Base-by-base conservation (phyloP, 2,113 vertebrate species). In the Chamaea fasciata region DNA sequence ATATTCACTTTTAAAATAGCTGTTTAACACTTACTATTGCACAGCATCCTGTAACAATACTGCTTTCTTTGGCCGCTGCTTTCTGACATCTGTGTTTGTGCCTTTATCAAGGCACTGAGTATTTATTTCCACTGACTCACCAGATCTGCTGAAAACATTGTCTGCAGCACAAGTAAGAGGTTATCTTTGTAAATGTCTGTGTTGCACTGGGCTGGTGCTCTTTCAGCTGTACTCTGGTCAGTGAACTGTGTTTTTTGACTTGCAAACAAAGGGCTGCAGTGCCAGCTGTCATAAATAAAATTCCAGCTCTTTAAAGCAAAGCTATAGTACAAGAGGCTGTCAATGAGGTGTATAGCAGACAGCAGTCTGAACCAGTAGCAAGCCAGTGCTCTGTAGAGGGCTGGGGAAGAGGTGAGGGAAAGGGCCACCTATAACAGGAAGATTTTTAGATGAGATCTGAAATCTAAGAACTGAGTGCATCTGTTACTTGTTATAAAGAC, bases 51-150 rank as follows among this genome's bases (percentile, higher is more conserved):
- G 0, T 69, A 86, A 62, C 30, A 88, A 23, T 75, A 74, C 22
- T 78, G 31, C 37, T 86, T 79, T 67, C 64, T 63, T 81, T 90
- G 89, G 64, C 90, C 62, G 76, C 59, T 89, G 55, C 83, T 86
- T 93, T 83, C 64, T 3, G 2, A 59, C 86, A 80, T 77, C 83
- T 93, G 67, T 82, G 77, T 93, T 91, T 91, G 57, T 80, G 60
- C 30, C 76, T 87, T 91, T 94, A 88, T 83, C 68, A 55, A 81
- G 73, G 24, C 83, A 19, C 4, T 33, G n/a, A 56, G 44, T 75
- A 56, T 85, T 88, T 86, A 52, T 90, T 96, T 96, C 94, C 90
- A 94, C 55, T 96, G 94, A 95, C 85, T 96, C 93, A 96, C 64
- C 75, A 85, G 71, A 55, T 80, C 78, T 91, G 75, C 78, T 94